Evolutionary conservation across 2,888 invertebrate genomes (phyloP), one percentile per base, ranked within the genome.

Genomic region (Tiliacea citrago): DNA sequence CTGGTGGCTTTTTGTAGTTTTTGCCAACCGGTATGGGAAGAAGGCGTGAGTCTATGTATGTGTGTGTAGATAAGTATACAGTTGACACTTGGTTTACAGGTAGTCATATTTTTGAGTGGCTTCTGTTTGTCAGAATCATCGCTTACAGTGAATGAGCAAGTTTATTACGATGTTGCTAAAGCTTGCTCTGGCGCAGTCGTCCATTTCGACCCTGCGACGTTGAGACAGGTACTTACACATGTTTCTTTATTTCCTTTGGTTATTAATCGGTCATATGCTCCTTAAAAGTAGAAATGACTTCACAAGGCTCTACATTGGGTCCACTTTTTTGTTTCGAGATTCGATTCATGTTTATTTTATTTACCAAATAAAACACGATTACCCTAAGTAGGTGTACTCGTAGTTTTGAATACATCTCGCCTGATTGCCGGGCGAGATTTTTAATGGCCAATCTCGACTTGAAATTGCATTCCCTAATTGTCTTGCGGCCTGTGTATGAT

Each of bases 181-280:
- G 84, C 90, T 2, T 96, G 96, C 68, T 91, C 91, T 0, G 96
- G 96, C 2, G 87, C 91, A 0, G 88, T 94, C 0, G 88, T 94
- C 7, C 85, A 84, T 49, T 90, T 94, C 13, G 88, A 93, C 13
- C 75, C 86, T 0, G 58, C 76, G 0, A 82, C 89, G 39, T 89
- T 95, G 45, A 88, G 89, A 79, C 90, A 93, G 86, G 95, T 66
- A 66, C 65, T 65, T 21, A 10, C 3, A 66, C 10, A 35, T 10
- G 0, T 66, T 51, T 35, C 1, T 66, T 35, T 16, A 39, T 39
- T 21, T 39, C 0, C 4, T 39, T 0, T 35, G 16, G 21, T 16
- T 35, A 35, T 16, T 10, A 60, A 39, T 39, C 4, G 7, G 18
- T 58, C 29, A 58, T 55, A 53, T 13, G 21, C 21, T 21, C 13